Base-by-base conservation (phyloP, 2,797 vertebrate genomes). In the Pogonophryne albipinna region DNA sequence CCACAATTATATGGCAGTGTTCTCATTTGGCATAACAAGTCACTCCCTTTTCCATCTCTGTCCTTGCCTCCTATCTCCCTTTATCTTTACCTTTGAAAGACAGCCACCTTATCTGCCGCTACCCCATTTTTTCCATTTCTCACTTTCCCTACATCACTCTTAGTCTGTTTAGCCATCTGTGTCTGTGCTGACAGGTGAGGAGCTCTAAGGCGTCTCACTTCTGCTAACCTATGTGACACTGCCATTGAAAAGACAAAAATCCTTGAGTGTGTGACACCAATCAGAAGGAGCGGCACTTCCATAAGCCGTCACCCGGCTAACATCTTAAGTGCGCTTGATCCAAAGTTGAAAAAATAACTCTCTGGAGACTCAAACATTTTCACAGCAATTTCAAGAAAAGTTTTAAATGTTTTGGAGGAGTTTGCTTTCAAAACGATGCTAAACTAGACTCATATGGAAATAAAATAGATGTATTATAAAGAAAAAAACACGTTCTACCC, bases 1-100 rank as follows among this genome's bases (percentile, higher is more conserved):
- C 77, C 50, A 80, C 90, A 89, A 91, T 94, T 91, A 91, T 86
- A 79, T 83, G 75, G 77, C 72, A 71, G 38, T 76, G 86, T 87
- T 87, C 88, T 90, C 74, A 78, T 83, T 88, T 87, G 83, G 87
- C 80, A 80, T 56, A 7, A 55, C 77, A 70, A 85, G 78, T 82
- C 72, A 68, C 64, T 78, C 74, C 66, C 66, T 67, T 65, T 69
- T 71, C 86, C 63, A 69, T 85, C 64, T 74, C 71, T 56, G 34
- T 38, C 23, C 10, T 23, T 15, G 45, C 31, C 59, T 58, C 49
- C 63, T 72, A 19, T 78, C 53, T 74, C 41, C 56, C 78, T 85
- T 80, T 66, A 74, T 78, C 73, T 65, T 31, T 49, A 70, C 59
- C 46, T 83, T 66, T 77, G 66, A 88, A 74, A 74, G 74, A 74